phyloP scores from a whole-genome alignment of 37 sponge, comb jelly and placozoan species.

The Theonella swinhoei region DNA sequence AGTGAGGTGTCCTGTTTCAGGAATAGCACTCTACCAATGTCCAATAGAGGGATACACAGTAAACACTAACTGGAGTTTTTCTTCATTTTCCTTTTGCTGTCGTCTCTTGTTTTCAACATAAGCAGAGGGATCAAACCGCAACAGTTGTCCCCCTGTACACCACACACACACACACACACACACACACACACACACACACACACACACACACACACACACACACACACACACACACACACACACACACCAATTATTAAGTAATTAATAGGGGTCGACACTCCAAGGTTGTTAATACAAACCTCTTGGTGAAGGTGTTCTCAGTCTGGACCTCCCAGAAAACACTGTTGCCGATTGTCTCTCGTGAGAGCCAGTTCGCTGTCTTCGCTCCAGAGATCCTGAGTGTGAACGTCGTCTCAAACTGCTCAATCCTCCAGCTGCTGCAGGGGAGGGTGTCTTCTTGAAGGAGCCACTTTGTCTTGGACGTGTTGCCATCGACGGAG shows the following conservation, averaged over 20 bases:
- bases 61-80: constrained; percentile 48
- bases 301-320: constrained; percentile 11
- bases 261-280: not conserved
- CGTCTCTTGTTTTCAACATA: constrained; percentile 68
- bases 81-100: constrained; percentile 48
- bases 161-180: not conserved
- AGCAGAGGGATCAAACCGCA: constrained; percentile 84
- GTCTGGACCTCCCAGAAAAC: not conserved
- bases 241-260: no score
- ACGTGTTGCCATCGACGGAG: not conserved
- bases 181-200: not conserved
- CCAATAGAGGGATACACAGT: no score
- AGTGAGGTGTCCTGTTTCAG: no score
- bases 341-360: not conserved
- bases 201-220: not conserved
- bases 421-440: not conserved
- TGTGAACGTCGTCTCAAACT: not conserved
- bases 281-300: not conserved
- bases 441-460: constrained; percentile 25
- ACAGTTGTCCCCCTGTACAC: not conserved
- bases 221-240: not conserved
- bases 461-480: not conserved
- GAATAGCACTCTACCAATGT: no score
- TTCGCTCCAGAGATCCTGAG: not conserved
- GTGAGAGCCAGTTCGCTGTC: not conserved